Evolutionary conservation across 2,113 vertebrate genomes (phyloP).

Genomic region (Ophiodon elongatus): DNA sequence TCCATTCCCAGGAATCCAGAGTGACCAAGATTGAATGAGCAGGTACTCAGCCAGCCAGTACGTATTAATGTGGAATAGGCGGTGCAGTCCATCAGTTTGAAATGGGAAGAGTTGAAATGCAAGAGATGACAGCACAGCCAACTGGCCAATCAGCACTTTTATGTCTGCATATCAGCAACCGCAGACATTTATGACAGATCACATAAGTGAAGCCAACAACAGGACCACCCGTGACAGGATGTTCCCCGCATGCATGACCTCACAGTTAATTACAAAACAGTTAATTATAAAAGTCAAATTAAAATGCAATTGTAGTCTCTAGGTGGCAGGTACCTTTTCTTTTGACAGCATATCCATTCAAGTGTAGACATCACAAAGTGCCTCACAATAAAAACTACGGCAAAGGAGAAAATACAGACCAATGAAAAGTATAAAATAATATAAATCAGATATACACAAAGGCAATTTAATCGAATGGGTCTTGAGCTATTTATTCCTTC

Average conservation of each 20-base stretch:
- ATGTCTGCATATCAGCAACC: slow-evolving; percentile 27
- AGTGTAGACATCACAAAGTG: background rate
- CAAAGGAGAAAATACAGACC: background rate
- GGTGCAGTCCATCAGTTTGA: slow-evolving; percentile 42
- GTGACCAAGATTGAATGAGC: slow-evolving; percentile 36
- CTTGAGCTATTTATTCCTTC: background rate
- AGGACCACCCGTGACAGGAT: background rate
- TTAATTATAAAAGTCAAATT: background rate
- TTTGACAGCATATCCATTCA: background rate
- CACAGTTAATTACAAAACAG: background rate
- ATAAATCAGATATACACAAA: background rate
- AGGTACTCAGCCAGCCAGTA: slow-evolving; percentile 28
- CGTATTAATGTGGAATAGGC: slow-evolving; percentile 39
- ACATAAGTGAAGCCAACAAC: background rate
- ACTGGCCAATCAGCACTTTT: slow-evolving; percentile 45
- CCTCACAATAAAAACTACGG: background rate
- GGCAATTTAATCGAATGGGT: background rate
- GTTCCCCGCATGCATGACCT: background rate
- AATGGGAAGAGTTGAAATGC: slow-evolving; percentile 25
- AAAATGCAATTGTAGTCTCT: background rate
- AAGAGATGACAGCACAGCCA: slow-evolving; percentile 38
- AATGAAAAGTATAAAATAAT: background rate
- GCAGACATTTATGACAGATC: slow-evolving; percentile 31
- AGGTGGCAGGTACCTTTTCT: background rate
- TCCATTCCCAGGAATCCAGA: slow-evolving; percentile 23